These are phyloP conservation scores for Philereme transversata DNA, from an alignment of 2,888 invertebrate species.

Conservation along the genomic window DNA sequence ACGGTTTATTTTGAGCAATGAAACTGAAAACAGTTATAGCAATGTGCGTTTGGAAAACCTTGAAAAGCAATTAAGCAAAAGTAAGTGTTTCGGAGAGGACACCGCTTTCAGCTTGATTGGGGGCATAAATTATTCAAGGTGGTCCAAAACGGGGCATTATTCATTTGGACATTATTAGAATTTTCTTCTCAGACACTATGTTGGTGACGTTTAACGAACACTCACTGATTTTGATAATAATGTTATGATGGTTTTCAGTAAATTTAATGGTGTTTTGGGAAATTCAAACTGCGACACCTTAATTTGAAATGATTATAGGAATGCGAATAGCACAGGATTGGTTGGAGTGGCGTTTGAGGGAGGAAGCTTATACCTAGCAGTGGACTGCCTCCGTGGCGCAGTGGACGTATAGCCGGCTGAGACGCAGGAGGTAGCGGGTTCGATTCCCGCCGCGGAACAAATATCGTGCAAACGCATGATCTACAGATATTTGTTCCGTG, in stretches of 20 bases:
- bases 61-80: conserved; percentile 24
- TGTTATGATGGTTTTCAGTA: conserved; percentile 7
- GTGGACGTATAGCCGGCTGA: no score
- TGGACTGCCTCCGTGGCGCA: no score
- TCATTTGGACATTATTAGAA: conserved; percentile 53
- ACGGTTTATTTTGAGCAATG: not conserved
- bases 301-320: not conserved
- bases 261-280: conserved; percentile 13
- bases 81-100: conserved; percentile 30
- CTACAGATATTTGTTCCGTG: no score
- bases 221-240: conserved; percentile 21
- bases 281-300: not conserved
- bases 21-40: not conserved
- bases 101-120: conserved; percentile 58
- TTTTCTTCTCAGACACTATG: conserved; percentile 37
- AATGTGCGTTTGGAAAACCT: conserved; percentile 14
- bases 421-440: no score
- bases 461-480: no score
- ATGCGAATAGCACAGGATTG: no score
- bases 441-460: no score
- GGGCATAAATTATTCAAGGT: conserved; percentile 58
- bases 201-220: conserved; percentile 31
- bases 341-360: no score
- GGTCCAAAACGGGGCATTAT: conserved; percentile 44
- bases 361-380: no score